Evolutionary conservation across 2,113 vertebrate genomes (phyloP).

Genomic region (Pterophyllum scalare): DNA sequence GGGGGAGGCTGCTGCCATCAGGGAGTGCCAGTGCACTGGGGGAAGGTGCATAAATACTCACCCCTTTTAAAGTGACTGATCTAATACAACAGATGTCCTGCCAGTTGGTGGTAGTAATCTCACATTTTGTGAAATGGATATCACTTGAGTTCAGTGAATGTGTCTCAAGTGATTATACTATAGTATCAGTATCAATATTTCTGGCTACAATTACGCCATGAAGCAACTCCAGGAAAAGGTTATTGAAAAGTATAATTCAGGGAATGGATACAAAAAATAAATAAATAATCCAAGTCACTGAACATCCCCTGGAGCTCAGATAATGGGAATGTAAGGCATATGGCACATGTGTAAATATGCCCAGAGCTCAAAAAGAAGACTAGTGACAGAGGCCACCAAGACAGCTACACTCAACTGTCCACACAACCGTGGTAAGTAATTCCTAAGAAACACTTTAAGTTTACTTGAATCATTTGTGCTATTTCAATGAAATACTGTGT

Average conservation of each 20-base stretch:
- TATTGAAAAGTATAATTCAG: not conserved
- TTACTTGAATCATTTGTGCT: too few relatives aligned
- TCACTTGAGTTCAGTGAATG: not conserved
- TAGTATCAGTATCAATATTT: constrained; percentile 7
- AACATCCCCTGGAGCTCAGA: not conserved
- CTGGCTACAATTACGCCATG: not conserved
- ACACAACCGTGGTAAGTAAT: too few relatives aligned
- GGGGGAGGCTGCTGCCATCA: not conserved
- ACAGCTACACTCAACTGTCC: not conserved
- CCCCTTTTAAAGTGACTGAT: not conserved
- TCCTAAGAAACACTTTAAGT: too few relatives aligned
- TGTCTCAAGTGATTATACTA: not conserved
- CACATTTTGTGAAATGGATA: not conserved
- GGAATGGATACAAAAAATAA: not conserved
- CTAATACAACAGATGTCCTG: not conserved
- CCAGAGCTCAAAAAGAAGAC: not conserved
- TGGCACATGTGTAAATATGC: not conserved
- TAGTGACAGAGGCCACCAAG: not conserved
- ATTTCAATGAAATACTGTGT: too few relatives aligned
- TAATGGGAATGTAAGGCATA: not conserved
- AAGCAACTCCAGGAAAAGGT: not conserved
- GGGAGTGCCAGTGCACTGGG: not conserved
- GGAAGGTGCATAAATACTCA: not conserved
- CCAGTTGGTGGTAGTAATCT: not conserved
- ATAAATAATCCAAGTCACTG: not conserved